These are phyloP conservation scores for Dynastes tityus DNA, from an alignment of 2,888 invertebrate genomes.

Conservation along the genomic window DNA sequence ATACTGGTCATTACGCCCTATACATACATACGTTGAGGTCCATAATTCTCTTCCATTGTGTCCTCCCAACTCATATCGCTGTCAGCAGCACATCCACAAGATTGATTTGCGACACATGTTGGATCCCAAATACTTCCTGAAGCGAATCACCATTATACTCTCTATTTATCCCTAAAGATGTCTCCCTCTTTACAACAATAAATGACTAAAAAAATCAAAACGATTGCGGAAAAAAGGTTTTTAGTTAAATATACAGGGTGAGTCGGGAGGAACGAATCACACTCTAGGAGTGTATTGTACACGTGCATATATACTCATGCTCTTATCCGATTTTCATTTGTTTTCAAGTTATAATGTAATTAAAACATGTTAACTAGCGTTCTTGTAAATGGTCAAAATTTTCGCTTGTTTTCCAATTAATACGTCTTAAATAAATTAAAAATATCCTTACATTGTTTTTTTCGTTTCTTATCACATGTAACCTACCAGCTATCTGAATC, in stretches of 20 bases:
- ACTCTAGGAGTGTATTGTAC: too few species aligned
- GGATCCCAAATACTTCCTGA: slow-evolving; percentile 53
- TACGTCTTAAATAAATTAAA: too few species aligned
- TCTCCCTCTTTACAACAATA: slow-evolving; percentile 16
- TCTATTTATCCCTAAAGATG: slow-evolving; percentile 8
- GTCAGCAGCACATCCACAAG: slow-evolving; percentile 62
- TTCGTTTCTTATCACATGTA: too few species aligned
- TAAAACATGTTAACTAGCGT: too few species aligned
- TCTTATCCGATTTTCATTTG: too few species aligned
- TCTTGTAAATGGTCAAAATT: too few species aligned
- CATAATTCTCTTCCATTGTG: slow-evolving; percentile 59
- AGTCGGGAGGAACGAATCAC: too few species aligned
- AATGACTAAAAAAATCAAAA: slow-evolving; percentile 10
- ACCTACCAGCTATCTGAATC: too few species aligned
- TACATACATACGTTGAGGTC: slow-evolving; percentile 47
- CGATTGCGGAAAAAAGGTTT: slow-evolving; percentile 7
- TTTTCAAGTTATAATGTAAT: too few species aligned
- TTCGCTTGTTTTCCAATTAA: too few species aligned
- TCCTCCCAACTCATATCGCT: slow-evolving; percentile 61
- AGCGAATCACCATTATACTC: slow-evolving; percentile 45
- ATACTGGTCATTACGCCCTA: slow-evolving; percentile 29
- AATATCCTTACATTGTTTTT: too few species aligned
- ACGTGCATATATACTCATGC: too few species aligned
- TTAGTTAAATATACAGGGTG: neutral
- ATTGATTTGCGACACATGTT: slow-evolving; percentile 64